Evolutionary conservation across 1,140 invertebrate species (phyloP), one percentile per base, ranked within the genome.

Genomic region (Lethrus apterus): DNA sequence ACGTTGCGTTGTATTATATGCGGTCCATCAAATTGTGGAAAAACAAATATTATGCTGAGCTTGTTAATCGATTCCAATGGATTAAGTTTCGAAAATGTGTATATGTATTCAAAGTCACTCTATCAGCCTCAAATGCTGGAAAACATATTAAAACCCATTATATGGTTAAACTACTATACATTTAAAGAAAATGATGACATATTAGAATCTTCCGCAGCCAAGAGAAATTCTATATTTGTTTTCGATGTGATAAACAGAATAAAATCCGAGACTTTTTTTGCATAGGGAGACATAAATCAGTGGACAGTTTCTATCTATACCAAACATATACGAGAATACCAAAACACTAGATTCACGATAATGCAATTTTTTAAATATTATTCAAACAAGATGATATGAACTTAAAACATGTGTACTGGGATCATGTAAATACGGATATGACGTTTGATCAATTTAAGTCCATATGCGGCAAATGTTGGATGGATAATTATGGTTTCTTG

Each of bases 351-450:
- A 51, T 69, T 19, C 45, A 64, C 7, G 67, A 71, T 50, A 71
- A 67, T 63, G 51, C 55, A 29, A 68, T 69, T 57, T 48, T 67
- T 17, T 20, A 66, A 10, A 45, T 65, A 13, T 10, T 69, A 11
- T 69, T 70, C 56, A 62, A 62, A 52, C 68, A 69, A 59, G 67
- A 69, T 62, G 59, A 64, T 36, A 50, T 54, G 5, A 70, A 70
- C 60, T 54, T 69, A 24, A 60, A 61, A 50, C 68, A 70, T 56
- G 58, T 68, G 30, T 68, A 63, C 44, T 49, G 62, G 19, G 63
- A 70, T 50, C 62, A 70, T 56, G 57, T 68, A 4, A 32, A 34
- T 23, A 57, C 58, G 4, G 63, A 70, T 50, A 64, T 71, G 50
- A 31, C 40, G 1, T 69, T 50, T 57, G 35, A 56, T 26, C 8